phyloP scores from a whole-genome alignment of 2,797 vertebrate genomes.

The Eremophila alpestris region DNA sequence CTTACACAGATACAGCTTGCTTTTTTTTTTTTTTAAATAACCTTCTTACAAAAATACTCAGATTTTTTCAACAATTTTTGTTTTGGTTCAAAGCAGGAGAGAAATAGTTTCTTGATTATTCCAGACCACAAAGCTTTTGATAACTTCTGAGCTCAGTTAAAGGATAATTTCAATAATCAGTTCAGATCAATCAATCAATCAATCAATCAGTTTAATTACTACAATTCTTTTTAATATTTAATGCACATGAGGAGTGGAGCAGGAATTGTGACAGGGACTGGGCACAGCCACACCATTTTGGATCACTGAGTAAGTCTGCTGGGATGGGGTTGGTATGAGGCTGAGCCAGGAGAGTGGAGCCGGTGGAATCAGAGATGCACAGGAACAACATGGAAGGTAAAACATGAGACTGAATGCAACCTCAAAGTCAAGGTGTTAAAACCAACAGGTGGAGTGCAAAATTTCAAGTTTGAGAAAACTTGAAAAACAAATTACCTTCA shows the following conservation, averaged over 20 bases:
- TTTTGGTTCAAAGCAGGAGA: not conserved
- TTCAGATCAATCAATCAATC: not conserved
- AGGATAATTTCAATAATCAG: not conserved
- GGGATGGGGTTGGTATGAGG: accelerated
- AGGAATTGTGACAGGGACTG: accelerated
- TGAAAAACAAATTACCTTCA: not conserved
- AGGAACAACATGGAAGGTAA: not conserved
- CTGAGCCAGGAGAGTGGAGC: not conserved
- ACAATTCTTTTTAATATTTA: not conserved
- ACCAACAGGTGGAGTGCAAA: not conserved
- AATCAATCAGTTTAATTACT: not conserved
- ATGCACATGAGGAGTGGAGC: accelerated
- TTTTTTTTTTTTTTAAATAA: not conserved
- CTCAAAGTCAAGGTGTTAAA: not conserved
- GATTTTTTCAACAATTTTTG: not conserved
- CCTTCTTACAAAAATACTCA: not conserved
- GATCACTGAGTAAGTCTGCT: not conserved
- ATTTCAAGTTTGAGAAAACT: not conserved
- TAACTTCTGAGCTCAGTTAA: not conserved
- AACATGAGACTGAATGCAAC: not conserved
- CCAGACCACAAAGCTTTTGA: not conserved
- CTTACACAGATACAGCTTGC: not conserved
- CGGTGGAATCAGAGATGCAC: not conserved
- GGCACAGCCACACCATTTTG: not conserved
- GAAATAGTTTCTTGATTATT: not conserved